A percentile compares a stretch with the other conserved stretches of the same genome.
Evolutionary conservation across 2,888 invertebrate species (phyloP).

Genomic region (Synergus gifuensis): DNA sequence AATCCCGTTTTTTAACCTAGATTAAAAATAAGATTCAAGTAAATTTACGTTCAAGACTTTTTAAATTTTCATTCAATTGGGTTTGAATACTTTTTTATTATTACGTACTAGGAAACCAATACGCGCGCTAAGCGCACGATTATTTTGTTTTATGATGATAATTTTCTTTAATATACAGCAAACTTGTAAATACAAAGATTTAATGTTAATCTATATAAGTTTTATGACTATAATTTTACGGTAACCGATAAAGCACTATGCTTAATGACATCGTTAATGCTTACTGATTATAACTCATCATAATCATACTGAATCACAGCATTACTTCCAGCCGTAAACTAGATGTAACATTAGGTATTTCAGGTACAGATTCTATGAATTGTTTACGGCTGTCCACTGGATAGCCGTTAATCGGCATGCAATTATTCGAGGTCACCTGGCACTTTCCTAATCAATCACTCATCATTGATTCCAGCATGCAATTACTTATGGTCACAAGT

Average conservation of each 20-base stretch:
- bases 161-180: too few relatives aligned
- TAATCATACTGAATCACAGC: neutral
- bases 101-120: too few relatives aligned
- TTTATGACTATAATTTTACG: neutral
- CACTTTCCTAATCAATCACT: constrained; percentile 25
- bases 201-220: too few relatives aligned
- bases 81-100: too few relatives aligned
- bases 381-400: constrained; percentile 23
- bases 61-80: too few relatives aligned
- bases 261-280: neutral
- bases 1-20: neutral
- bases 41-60: too few relatives aligned
- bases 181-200: too few relatives aligned
- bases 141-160: too few relatives aligned
- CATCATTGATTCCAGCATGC: neutral
- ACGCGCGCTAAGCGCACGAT: too few relatives aligned
- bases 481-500: neutral
- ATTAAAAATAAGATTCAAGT: neutral
- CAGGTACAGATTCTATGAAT: constrained; percentile 36
- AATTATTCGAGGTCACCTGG: constrained; percentile 40
- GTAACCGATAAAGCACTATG: neutral
- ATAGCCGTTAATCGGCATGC: constrained; percentile 40
- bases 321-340: constrained; percentile 25
- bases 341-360: constrained; percentile 2
- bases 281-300: neutral